Evolutionary conservation across 2,113 vertebrate genomes (phyloP).

Genomic region (Melanerpes aurifrons): DNA sequence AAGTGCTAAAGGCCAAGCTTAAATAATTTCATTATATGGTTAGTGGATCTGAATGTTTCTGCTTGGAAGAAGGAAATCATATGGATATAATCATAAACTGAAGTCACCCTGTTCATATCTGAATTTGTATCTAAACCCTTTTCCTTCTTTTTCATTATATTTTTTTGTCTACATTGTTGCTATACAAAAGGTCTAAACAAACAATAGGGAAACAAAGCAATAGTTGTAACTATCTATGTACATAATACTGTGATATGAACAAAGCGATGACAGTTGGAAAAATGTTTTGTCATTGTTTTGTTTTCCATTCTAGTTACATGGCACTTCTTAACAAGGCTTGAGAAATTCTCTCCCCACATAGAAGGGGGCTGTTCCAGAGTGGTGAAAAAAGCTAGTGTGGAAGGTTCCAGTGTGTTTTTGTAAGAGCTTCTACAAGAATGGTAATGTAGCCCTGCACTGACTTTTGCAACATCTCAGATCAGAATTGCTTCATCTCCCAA

Average conservation of each 20-base stretch:
- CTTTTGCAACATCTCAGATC: neutral
- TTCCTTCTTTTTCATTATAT: neutral
- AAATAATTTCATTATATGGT: neutral
- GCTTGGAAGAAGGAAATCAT: neutral
- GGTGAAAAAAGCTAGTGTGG: neutral
- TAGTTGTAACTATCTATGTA: constrained; percentile 27
- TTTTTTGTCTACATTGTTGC: constrained; percentile 32
- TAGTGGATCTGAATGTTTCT: neutral
- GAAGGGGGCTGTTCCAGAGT: neutral
- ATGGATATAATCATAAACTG: neutral
- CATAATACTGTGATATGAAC: neutral
- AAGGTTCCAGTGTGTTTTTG: neutral
- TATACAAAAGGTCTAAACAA: constrained; percentile 40
- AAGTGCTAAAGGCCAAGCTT: neutral
- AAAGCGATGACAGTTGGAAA: constrained; percentile 51
- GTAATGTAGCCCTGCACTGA: neutral
- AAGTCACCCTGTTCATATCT: neutral
- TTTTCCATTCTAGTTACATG: constrained; percentile 18
- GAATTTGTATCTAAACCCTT: neutral
- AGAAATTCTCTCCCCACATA: neutral
- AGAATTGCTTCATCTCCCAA: neutral
- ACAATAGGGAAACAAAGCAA: constrained; percentile 43
- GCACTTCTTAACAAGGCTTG: neutral
- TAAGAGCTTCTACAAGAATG: neutral
- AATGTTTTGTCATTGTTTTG: neutral